Base-by-base conservation (phyloP, 2,888 invertebrate species). In the Rhagium mordax region DNA sequence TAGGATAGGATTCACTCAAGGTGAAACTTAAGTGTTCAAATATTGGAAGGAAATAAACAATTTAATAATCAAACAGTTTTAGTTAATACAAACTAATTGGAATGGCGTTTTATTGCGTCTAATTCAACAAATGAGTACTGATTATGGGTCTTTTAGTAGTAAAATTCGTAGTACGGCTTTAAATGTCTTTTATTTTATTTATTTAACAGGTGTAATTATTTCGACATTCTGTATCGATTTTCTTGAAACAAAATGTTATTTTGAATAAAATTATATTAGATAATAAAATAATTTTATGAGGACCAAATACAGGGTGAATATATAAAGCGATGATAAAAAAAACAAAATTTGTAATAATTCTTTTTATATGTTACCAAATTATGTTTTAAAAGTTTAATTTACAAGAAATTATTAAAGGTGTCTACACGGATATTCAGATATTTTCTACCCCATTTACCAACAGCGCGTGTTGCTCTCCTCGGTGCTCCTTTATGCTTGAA, bases 31-130 rank as follows among this genome's bases (percentile, higher is more conserved):
- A 71, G 71, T 66, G 66, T 53, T 66, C 53, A 24, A 68, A 68
- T 72, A 72, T 68, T 72, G 29, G 41, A 59, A 59, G 62, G 68
- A 72, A 72, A 68, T 55, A 69, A 69, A 72, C 72, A 55, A 72
- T 51, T 57, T 20, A 47, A 29, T 59, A 16, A 59, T 29, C 7
- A 29, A 59, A 15, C 29, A 8, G 59, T 18, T 59, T 59, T 5
- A 18, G 10, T 33, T 59, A 29, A 59, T 33, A 29, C 10, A 33
- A 59, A 41, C 10, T 59, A 59, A 41, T 29, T 59, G 33, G 16
- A 33, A 16, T 20, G 5, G 18, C 21, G 16, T 2, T 18, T 33
- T 18, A 16, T 15, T 1, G 3, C n/a, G 1, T 41, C 41, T 33
- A n/a, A 41, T 41, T 41, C 2, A 41, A 41, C 13, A 41, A 41